A percentile compares a stretch with the other conserved stretches of the same genome.
Evolutionary conservation across 1,140 invertebrate species (phyloP).

Genomic region (Planococcus citri): DNA sequence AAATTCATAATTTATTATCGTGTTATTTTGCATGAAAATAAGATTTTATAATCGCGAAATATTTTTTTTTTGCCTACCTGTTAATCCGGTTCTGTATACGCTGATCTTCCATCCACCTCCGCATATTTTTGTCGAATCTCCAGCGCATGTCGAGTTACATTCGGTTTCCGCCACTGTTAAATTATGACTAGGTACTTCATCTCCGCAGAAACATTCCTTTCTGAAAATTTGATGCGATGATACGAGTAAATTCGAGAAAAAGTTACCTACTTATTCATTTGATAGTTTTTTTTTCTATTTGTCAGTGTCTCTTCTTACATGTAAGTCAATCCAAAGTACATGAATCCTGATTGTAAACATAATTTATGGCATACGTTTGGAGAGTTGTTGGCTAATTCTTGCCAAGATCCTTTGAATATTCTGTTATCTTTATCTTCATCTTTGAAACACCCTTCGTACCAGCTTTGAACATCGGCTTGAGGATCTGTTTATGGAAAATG

Average conservation of each 20-base stretch:
- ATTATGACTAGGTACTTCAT: neutral
- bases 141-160: constrained; percentile 26
- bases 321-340: constrained; percentile 21
- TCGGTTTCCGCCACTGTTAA: constrained; percentile 20
- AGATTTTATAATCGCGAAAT: too few species aligned
- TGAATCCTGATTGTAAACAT: constrained; percentile 21
- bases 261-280: too few species aligned
- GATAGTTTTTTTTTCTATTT: too few species aligned
- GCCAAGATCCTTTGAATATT: constrained; percentile 20
- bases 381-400: neutral
- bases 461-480: neutral
- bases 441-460: constrained; percentile 22
- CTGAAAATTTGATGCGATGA: too few species aligned
- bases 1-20: too few species aligned
- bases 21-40: too few species aligned
- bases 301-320: constrained; percentile 10
- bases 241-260: too few species aligned
- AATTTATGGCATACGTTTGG: constrained; percentile 16
- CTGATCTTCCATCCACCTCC: constrained; percentile 25
- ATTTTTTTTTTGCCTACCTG: too few species aligned
- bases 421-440: constrained; percentile 18
- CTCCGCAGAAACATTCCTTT: constrained; percentile 27
- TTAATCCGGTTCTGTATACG: constrained; percentile 26
- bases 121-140: constrained; percentile 26
- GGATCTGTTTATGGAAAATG: neutral